Evolutionary conservation across 1,140 invertebrate species (phyloP), one percentile per base, ranked within the genome.

Genomic region (Dendroctonus ponderosae): DNA sequence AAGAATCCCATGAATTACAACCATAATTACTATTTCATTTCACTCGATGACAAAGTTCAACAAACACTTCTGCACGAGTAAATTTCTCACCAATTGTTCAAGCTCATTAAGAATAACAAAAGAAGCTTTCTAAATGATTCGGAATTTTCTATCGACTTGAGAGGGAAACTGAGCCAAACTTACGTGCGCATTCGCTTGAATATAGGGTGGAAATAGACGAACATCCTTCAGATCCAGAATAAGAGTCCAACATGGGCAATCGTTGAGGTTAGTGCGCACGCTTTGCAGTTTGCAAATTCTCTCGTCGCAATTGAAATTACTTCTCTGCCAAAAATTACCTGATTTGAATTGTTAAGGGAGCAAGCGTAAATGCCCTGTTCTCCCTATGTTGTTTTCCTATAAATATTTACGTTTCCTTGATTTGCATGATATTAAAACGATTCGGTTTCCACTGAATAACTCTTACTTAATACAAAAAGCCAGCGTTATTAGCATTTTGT

Each of bases 261-360:
- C n/a, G 43, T 14, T 11, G 51, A 12, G 51, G 50, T 56, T 53
- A 51, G 41, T 56, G 62, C 62, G 62, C 62, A 64, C 42, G 62
- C 62, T 53, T 64, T 64, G 50, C 62, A 56, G n/a, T 42, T 64
- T 53, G 38, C 42, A 42, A 41, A 54, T 53, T 43, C 37, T 44
- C 49, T 53, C 51, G 41, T 56, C 41, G 42, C 51, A 64, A 64
- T 64, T 64, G 62, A 64, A 64, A 64, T 64, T 54, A 64, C 60
- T 56, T 56, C 52, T 56, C 62, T 39, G 51, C 50, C 52, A 54
- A 56, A 64, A 64, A 64, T 54, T 54, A 48, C 62, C 52, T 64
- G 62, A 64, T 64, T 64, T 64, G 51, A 64, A 64, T 64, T 64
- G 62, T 41, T 56, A 54, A 54, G 15, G 48, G 15, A 41, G 52